These are phyloP conservation scores for Macroglossus sobrinus DNA, from an alignment of 2,113 vertebrate species.

Conservation along the genomic window DNA sequence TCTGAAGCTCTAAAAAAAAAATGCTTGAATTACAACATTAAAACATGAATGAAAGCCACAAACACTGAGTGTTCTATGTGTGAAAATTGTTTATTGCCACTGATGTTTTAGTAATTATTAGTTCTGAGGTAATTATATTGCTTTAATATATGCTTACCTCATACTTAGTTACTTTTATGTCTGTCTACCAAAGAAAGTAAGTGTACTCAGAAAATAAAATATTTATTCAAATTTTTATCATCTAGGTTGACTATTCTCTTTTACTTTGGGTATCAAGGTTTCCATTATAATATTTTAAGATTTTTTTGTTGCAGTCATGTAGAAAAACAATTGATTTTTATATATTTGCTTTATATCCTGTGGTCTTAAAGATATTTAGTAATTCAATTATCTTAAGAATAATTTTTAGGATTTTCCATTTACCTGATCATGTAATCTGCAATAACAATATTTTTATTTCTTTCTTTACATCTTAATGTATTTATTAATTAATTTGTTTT, in stretches of 20 bases:
- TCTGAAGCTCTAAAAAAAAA: neutral
- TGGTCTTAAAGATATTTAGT: neutral
- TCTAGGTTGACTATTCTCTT: neutral
- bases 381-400: neutral
- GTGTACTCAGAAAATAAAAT: neutral
- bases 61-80: neutral
- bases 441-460: neutral
- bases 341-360: neutral
- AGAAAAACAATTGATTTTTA: neutral
- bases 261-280: neutral
- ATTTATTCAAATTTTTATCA: neutral
- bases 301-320: neutral
- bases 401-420: neutral
- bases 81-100: neutral
- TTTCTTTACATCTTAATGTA: neutral
- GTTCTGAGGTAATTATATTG: neutral
- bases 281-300: neutral
- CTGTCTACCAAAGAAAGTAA: neutral
- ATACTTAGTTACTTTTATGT: neutral
- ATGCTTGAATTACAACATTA: neutral
- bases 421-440: neutral
- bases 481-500: neutral
- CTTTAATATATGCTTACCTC: neutral
- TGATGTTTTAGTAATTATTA: neutral
- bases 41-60: neutral